Percentiles rank a stretch among this genome's conserved stretches.
Evolutionary conservation across 2,113 vertebrate genomes (phyloP).

Genomic region (Cynopterus brachyotis): DNA sequence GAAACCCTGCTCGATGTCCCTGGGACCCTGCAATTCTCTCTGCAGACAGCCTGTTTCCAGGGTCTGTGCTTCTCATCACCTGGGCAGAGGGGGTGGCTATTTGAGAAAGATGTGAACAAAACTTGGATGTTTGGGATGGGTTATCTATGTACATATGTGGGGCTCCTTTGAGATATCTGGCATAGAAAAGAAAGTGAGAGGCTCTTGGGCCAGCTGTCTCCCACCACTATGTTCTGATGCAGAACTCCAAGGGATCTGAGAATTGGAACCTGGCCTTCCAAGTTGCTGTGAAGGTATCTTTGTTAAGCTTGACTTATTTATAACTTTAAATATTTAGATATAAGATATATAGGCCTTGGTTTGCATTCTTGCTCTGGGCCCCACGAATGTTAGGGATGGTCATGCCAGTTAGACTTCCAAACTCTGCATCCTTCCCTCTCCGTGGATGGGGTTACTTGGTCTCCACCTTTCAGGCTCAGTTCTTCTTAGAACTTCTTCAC

Average conservation of each 20-base stretch:
- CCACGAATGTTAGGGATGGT: neutral
- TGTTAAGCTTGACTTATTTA: neutral
- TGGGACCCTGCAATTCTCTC: neutral
- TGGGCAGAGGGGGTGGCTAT: neutral
- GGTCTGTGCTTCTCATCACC: neutral
- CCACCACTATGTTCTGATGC: accelerated
- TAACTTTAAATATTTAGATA: neutral
- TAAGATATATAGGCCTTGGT: neutral
- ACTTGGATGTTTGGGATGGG: neutral
- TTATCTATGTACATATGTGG: neutral
- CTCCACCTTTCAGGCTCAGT: neutral
- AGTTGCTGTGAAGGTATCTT: neutral
- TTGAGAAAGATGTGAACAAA: neutral
- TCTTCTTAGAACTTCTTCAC: neutral
- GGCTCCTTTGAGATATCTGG: neutral
- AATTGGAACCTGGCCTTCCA: neutral
- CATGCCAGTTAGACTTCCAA: neutral
- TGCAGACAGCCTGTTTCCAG: neutral
- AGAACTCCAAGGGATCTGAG: neutral
- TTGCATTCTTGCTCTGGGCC: neutral
- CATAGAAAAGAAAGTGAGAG: too few relatives aligned
- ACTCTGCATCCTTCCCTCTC: accelerated
- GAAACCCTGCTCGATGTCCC: neutral
- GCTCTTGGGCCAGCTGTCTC: neutral
- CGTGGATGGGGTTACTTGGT: neutral